A percentile compares a stretch with the other conserved stretches of the same genome.
phyloP scores from a whole-genome alignment of 2,797 vertebrate genomes.

The Peromyscus aztecus region DNA sequence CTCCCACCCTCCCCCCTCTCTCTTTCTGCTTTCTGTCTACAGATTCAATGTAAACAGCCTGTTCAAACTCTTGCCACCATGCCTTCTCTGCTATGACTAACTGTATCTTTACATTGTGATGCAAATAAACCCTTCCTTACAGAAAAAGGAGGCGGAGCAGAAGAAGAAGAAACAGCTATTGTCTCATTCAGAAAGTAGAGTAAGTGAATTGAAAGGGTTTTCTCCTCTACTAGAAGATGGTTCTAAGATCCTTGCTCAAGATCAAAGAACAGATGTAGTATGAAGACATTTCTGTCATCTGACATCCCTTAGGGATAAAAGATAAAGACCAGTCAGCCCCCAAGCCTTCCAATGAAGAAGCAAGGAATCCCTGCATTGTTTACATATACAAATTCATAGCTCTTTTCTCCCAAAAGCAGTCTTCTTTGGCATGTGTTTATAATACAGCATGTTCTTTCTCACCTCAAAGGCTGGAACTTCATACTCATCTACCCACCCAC shows the following conservation, averaged over 20 bases:
- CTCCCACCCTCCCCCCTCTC: no score
- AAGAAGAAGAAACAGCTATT: neutral
- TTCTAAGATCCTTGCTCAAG: neutral
- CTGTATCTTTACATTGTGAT: neutral
- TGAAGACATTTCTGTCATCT: neutral
- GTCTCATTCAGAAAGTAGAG: neutral
- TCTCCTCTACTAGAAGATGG: neutral
- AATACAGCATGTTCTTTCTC: neutral
- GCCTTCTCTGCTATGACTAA: neutral
- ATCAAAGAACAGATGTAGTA: neutral
- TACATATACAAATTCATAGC: neutral
- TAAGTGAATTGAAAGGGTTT: neutral
- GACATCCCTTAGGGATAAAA: neutral
- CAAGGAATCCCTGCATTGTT: fast-evolving
- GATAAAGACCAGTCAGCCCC: neutral
- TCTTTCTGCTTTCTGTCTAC: neutral
- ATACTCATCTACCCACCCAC: neutral
- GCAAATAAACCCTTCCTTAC: neutral
- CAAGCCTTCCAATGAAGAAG: neutral
- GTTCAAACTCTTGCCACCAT: neutral
- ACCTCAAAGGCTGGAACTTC: neutral
- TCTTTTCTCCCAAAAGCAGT: neutral
- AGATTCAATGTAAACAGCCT: neutral
- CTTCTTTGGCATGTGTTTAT: neutral
- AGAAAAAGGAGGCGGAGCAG: neutral